Evolutionary conservation across 2,888 invertebrate species (phyloP).

Genomic region (Pristionchus mayeri): DNA sequence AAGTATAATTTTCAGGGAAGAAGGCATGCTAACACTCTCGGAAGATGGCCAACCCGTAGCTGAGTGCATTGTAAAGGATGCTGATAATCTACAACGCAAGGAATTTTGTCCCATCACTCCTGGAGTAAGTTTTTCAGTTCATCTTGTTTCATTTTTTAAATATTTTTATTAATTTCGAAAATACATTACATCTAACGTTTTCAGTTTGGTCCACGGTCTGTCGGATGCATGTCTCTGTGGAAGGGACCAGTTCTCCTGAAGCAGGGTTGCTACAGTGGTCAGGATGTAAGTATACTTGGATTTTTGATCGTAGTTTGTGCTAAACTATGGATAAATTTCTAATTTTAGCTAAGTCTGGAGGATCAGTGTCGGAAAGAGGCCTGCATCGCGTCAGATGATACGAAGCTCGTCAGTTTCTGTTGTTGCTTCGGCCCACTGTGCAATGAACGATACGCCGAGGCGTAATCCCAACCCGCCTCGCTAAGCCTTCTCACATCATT

Average conservation of each 20-base stretch:
- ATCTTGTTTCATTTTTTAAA: too few relatives aligned
- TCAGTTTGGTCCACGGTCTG: slow-evolving; percentile 28
- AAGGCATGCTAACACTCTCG: neutral
- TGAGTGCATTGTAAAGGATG: neutral
- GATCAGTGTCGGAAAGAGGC: neutral
- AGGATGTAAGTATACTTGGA: neutral
- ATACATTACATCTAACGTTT: neutral
- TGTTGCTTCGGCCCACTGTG: slow-evolving; percentile 20
- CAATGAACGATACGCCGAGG: neutral
- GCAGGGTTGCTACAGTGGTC: slow-evolving; percentile 1
- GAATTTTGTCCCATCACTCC: slow-evolving; percentile 1
- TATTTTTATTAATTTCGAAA: too few relatives aligned
- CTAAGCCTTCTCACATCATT: too few relatives aligned
- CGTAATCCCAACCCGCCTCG: too few relatives aligned
- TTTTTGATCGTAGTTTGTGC: too few relatives aligned
- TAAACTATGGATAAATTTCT: too few relatives aligned
- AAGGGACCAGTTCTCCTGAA: neutral
- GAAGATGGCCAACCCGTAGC: neutral
- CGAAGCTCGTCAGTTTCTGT: neutral
- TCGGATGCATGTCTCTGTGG: slow-evolving; percentile 3
- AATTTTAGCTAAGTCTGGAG: neutral
- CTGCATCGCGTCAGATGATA: neutral
- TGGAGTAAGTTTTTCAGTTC: neutral
- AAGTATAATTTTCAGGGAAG: neutral
- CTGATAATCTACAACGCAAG: neutral